Conservation (phyloP, 2,797 vertebrate species). For the Chelon labrosus region DNA sequence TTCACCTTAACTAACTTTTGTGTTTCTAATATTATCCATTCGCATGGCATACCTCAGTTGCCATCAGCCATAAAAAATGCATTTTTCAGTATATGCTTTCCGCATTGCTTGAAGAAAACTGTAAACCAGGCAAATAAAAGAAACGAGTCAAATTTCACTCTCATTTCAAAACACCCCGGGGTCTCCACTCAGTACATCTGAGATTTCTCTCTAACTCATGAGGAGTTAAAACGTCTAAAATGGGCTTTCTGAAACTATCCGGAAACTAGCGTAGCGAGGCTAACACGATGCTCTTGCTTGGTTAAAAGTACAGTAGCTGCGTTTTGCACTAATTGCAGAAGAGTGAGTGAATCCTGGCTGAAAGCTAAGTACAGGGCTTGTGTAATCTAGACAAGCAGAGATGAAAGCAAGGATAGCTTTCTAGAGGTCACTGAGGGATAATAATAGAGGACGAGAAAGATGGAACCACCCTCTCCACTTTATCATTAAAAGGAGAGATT, state of each 20-base stretch:
- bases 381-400: conserved; percentile 48
- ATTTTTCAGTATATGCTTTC: not conserved
- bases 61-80: not conserved
- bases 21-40: not conserved
- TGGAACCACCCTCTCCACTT: conserved; percentile 34
- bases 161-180: not conserved
- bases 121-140: not conserved
- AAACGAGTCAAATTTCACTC: not conserved
- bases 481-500: conserved; percentile 67
- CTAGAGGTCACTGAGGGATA: conserved; percentile 54
- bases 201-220: conserved; percentile 24
- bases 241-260: conserved; percentile 22
- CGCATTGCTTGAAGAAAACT: not conserved
- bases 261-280: not conserved
- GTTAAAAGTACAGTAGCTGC: conserved; percentile 26
- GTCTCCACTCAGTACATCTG: conserved; percentile 13
- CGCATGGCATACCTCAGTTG: not conserved
- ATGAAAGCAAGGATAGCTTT: conserved; percentile 67
- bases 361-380: conserved; percentile 27
- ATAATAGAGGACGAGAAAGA: conserved; percentile 54
- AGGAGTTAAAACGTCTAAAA: conserved; percentile 37
- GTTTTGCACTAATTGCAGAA: conserved; percentile 56
- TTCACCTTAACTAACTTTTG: not conserved
- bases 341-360: conserved; percentile 29
- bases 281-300: conserved; percentile 13